Base-by-base conservation (phyloP, 1,140 invertebrate species). In the Nebria ingens region DNA sequence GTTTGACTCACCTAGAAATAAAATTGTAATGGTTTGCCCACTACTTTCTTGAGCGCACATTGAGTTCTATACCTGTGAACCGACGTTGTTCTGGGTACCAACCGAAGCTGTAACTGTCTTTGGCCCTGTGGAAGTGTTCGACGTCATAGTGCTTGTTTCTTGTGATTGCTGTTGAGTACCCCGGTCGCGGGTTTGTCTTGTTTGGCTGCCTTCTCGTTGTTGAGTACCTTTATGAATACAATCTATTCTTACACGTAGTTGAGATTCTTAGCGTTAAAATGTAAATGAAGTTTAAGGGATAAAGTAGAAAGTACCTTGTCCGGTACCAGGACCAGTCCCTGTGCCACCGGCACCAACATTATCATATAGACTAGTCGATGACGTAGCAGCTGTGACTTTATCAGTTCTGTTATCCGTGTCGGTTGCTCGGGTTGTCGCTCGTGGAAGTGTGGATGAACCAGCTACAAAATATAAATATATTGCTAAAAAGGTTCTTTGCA, bases 351-450 rank as follows among this genome's bases (percentile, higher is more conserved):
- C 75, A 62, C 79, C 75, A 53, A 91, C 87, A 70, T 92, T 91
- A 72, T 94, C 90, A 68, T 93, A 92, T n/a, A 93, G 79, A 22
- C 89, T 91, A 11, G 87, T 88, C 61, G 85, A 90, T 58, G 89
- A 91, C 17, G 89, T 88, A 17, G 87, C 87, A 19, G 85, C 82
- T 21, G 85, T 83, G 54, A 89, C 86, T 71, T 89, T 88, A 59
- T 88, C 86, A 11, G 75, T 67, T 57, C 80, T 74, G 49, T 71
- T 71, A 50, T 87, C 82, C 57, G 82, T 79, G 69, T 88, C 85
- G 23, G 79, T 81, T 12, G 82, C 78, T 61, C 84, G 76, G 3
- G 82, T 80, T 67, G 84, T 84, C 17, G 85, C 83, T 61, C 90
- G 79, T 54, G 89, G 89, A 64, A 92, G 75, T 54, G 89, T 92